These are phyloP conservation scores for Tenebrio molitor DNA, from an alignment of 1,140 invertebrate species.

Conservation along the genomic window DNA sequence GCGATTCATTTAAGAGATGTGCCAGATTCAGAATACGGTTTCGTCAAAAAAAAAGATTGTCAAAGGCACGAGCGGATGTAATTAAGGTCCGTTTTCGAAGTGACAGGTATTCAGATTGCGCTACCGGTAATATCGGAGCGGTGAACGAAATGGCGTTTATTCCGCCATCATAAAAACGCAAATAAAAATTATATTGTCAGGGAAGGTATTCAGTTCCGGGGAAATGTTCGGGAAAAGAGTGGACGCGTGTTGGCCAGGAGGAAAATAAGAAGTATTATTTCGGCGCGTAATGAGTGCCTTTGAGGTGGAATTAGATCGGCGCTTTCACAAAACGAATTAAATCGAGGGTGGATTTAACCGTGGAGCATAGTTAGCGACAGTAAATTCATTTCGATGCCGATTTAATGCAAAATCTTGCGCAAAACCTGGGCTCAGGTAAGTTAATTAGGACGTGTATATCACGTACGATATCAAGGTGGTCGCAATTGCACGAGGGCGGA, in stretches of 20 bases:
- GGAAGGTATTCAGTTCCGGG: too few relatives aligned
- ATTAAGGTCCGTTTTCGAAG: not conserved
- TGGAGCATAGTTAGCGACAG: constrained; percentile 24
- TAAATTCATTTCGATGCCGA: constrained; percentile 52
- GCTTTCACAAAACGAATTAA: constrained; percentile 39
- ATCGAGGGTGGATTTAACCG: constrained; percentile 30
- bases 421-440: constrained; percentile 54
- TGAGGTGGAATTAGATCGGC: not conserved
- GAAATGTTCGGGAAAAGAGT: too few relatives aligned
- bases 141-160: too few relatives aligned
- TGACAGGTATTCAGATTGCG: not conserved
- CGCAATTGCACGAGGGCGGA: constrained; percentile 46
- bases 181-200: too few relatives aligned
- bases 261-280: too few relatives aligned
- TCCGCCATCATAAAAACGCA: too few relatives aligned
- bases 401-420: constrained; percentile 52
- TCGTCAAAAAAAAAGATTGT: constrained; percentile 10
- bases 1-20: too few relatives aligned
- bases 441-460: constrained; percentile 58
- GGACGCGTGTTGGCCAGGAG: too few relatives aligned
- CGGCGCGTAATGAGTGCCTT: not conserved
- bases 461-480: constrained; percentile 55
- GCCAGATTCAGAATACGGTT: not conserved
- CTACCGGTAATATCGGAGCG: too few relatives aligned
- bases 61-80: constrained; percentile 2